These are phyloP conservation scores for Polypterus senegalus DNA, from an alignment of 2,113 vertebrate genomes.

Conservation along the genomic window DNA sequence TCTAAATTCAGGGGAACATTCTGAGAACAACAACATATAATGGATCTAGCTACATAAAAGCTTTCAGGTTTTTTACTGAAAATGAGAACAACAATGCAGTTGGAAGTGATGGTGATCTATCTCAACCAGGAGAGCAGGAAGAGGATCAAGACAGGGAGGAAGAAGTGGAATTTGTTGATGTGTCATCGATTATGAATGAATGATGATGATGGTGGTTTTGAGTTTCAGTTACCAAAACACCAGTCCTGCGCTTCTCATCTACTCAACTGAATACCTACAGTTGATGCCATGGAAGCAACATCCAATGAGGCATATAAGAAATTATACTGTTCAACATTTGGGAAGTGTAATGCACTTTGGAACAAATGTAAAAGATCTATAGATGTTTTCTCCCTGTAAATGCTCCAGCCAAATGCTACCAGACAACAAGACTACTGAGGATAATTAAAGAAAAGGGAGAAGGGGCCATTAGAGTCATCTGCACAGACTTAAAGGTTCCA, in stretches of 20 bases:
- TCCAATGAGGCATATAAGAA: slow-evolving; percentile 17
- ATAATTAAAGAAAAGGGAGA: slow-evolving; percentile 20
- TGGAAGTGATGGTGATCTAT: slow-evolving; percentile 1
- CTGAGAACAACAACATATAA: slow-evolving; percentile 22
- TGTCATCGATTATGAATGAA: slow-evolving; percentile 12
- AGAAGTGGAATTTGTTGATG: slow-evolving; percentile 16
- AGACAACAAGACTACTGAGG: slow-evolving; percentile 17
- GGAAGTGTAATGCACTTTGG: slow-evolving; percentile 18
- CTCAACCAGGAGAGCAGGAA: slow-evolving; percentile 10
- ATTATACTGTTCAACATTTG: slow-evolving; percentile 16
- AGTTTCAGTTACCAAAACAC: slow-evolving; percentile 19
- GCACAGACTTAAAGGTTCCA: slow-evolving; percentile 13
- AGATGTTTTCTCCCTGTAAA: slow-evolving; percentile 16
- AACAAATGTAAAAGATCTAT: slow-evolving; percentile 20
- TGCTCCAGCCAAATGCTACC: slow-evolving; percentile 12
- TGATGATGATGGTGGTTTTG: slow-evolving; percentile 17
- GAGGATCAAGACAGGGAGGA: slow-evolving; percentile 11
- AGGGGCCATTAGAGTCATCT: slow-evolving; percentile 11
- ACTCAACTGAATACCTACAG: slow-evolving; percentile 15
- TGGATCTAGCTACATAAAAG: slow-evolving; percentile 19
- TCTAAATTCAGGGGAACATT: slow-evolving; percentile 16
- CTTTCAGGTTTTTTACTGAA: slow-evolving; percentile 15
- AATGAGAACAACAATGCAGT: slow-evolving; percentile 15
- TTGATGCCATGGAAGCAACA: slow-evolving; percentile 13
- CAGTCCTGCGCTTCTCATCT: slow-evolving; percentile 20